Conservation (phyloP, 2,888 invertebrate genomes). For the Drosophila neonasuta region DNA sequence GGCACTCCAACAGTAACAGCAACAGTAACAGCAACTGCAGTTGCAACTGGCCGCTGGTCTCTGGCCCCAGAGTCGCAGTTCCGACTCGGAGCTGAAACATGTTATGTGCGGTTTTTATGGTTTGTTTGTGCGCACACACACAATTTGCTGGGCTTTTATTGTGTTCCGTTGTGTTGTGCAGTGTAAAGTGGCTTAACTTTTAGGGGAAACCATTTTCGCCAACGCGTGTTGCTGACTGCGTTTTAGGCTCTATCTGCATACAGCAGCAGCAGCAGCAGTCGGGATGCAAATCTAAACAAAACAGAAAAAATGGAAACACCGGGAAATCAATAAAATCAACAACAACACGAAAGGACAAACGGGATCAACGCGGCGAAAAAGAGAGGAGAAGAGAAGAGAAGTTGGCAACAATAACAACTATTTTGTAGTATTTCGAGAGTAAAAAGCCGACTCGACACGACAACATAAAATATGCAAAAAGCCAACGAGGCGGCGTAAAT, state of each 20-base stretch:
- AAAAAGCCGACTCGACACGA: conserved; percentile 53
- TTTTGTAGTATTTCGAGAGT: conserved; percentile 16
- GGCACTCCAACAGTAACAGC: background rate
- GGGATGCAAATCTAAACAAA: background rate
- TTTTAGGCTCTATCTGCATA: conserved; percentile 60
- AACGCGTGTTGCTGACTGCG: conserved; percentile 44
- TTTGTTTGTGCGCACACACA: conserved; percentile 59
- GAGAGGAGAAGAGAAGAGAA: too few relatives aligned
- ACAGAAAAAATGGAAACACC: conserved; percentile 6
- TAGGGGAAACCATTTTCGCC: conserved; percentile 37
- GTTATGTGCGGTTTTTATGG: conserved; percentile 70
- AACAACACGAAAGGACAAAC: conserved; percentile 26
- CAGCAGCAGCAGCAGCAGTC: conserved; percentile 31
- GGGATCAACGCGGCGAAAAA: background rate
- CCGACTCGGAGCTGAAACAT: conserved; percentile 25
- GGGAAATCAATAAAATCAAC: conserved; percentile 70
- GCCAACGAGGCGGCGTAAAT: conserved; percentile 70
- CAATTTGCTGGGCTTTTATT: conserved; percentile 57
- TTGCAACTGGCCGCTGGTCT: conserved; percentile 5
- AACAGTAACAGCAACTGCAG: background rate
- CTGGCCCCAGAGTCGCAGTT: background rate
- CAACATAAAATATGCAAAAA: conserved; percentile 70
- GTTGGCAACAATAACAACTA: conserved; percentile 24
- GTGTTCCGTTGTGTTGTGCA: conserved; percentile 30
- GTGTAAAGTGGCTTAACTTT: conserved; percentile 69